A percentile compares a stretch with the other conserved stretches of the same genome.
These are phyloP conservation scores for Allobates femoralis DNA, from an alignment of 2,797 vertebrate species.

Conservation along the genomic window DNA sequence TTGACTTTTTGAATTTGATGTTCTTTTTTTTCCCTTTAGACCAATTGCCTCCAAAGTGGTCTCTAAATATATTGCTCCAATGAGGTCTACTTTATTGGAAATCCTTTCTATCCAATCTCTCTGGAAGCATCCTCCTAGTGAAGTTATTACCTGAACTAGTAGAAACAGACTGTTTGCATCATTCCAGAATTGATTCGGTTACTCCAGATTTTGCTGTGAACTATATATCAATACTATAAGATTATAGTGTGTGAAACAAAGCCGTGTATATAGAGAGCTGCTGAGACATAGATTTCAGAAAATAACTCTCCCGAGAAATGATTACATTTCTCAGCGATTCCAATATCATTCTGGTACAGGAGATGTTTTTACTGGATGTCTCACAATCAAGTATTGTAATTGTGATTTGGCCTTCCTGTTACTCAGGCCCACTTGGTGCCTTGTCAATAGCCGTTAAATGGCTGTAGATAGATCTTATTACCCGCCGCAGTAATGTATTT, in stretches of 20 bases:
- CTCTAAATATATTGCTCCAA: background rate
- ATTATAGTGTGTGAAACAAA: conserved; percentile 6
- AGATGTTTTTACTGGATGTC: conserved; percentile 22
- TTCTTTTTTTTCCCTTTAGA: background rate
- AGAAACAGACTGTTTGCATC: conserved; percentile 18
- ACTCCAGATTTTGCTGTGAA: background rate
- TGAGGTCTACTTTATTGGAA: background rate
- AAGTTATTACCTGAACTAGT: background rate
- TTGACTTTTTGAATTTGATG: background rate
- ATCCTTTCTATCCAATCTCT: background rate
- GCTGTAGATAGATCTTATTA: conserved; percentile 45
- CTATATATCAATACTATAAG: conserved; percentile 6
- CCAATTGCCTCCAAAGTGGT: background rate
- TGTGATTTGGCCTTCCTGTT: conserved; percentile 38
- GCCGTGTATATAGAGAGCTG: background rate
- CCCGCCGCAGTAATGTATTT: conserved; percentile 27
- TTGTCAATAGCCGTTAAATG: conserved; percentile 47
- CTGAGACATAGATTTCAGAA: conserved; percentile 1
- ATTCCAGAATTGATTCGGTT: conserved; percentile 3
- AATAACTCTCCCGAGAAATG: conserved; percentile 9
- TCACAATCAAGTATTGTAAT: conserved; percentile 35
- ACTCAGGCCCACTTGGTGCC: conserved; percentile 1
- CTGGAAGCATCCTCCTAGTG: background rate
- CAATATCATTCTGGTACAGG: background rate
- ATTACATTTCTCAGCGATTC: conserved; percentile 21